phyloP scores from a whole-genome alignment of 2,888 invertebrate genomes.

The Drosophila paranaensis region DNA sequence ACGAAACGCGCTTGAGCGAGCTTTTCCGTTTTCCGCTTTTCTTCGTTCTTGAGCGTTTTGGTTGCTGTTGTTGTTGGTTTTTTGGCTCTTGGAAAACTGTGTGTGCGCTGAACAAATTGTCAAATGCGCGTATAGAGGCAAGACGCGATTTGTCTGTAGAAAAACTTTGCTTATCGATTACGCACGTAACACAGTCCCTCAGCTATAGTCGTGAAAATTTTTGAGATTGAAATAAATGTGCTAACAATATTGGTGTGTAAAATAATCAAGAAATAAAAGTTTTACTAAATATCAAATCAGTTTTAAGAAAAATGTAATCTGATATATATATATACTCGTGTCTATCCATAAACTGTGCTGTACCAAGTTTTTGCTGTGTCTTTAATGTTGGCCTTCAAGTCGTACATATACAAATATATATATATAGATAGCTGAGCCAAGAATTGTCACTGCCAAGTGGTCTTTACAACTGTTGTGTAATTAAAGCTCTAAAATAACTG shows the following conservation, averaged over 20 bases:
- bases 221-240: constrained; percentile 30
- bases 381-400: constrained; percentile 71
- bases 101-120: constrained; percentile 53
- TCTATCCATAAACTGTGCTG: constrained; percentile 2
- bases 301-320: no score
- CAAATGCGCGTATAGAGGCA: constrained; percentile 75
- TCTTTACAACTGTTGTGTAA: constrained; percentile 34
- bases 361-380: constrained; percentile 17
- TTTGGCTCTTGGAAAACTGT: constrained; percentile 43
- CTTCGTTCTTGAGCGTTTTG: constrained; percentile 55
- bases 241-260: constrained; percentile 39
- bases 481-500: neutral
- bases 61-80: neutral
- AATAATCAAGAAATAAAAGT: no score
- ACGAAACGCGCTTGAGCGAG: constrained; percentile 75
- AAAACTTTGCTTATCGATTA: constrained; percentile 75
- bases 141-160: constrained; percentile 58
- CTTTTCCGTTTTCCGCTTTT: constrained; percentile 71
- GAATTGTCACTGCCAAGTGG: constrained; percentile 24
- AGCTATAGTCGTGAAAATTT: constrained; percentile 29
- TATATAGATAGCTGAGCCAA: constrained; percentile 5
- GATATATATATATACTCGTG: neutral
- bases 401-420: constrained; percentile 31
- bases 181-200: constrained; percentile 68
- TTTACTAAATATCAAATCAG: no score